phyloP scores from a whole-genome alignment of 1,140 invertebrate species.

The Drosophila gunungcola region DNA sequence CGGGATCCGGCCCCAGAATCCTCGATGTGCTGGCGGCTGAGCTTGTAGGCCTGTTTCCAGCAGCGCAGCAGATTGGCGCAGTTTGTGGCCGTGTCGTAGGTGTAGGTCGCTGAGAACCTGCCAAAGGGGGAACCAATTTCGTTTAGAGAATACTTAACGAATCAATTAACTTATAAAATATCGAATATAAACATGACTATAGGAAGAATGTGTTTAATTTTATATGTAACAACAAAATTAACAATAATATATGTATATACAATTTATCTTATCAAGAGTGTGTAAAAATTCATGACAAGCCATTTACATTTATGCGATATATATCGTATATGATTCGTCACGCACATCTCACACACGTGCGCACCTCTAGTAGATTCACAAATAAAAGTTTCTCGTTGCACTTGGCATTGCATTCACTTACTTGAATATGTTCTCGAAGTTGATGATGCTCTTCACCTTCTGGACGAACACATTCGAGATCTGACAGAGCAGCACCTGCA shows the following conservation, averaged over 20 bases:
- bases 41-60: constrained; percentile 91
- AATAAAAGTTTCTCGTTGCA: background rate
- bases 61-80: constrained; percentile 89
- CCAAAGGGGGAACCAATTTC: background rate
- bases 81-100: constrained; percentile 86
- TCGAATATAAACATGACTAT: too few relatives aligned
- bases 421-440: constrained; percentile 90
- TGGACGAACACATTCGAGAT: constrained; percentile 92
- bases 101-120: constrained; percentile 86
- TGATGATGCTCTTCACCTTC: constrained; percentile 90
- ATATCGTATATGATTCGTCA: too few relatives aligned
- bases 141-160: background rate
- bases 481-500: constrained; percentile 91
- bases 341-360: background rate
- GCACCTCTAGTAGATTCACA: background rate
- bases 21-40: constrained; percentile 92
- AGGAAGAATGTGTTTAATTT: too few relatives aligned
- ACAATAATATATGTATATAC: too few relatives aligned
- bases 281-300: background rate
- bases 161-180: too few relatives aligned
- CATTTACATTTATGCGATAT: background rate
- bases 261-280: too few relatives aligned
- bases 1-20: constrained; percentile 91
- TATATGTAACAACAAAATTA: too few relatives aligned
- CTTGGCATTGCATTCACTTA: constrained; percentile 74